Percentiles rank a stretch among this genome's conserved stretches.
These are phyloP conservation scores for Hormaphis cornu DNA, from an alignment of 1,140 invertebrate species.

Conservation along the genomic window DNA sequence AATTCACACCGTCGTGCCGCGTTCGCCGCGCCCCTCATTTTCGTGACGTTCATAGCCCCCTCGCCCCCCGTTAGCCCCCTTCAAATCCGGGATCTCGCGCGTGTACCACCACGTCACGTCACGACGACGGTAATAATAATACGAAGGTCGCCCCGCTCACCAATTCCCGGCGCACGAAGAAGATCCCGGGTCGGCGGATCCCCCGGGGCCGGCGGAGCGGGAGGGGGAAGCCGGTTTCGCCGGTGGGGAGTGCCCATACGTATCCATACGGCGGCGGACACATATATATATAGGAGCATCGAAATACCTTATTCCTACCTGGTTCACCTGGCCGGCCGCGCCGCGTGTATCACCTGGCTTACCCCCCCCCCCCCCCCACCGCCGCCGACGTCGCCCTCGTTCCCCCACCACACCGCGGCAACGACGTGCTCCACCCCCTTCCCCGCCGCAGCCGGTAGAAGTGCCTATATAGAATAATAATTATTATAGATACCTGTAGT, in stretches of 20 bases:
- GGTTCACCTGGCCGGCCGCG: conserved; percentile 30
- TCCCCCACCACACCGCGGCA: not conserved
- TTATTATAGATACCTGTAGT: conserved; percentile 6
- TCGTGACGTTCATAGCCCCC: too few species aligned
- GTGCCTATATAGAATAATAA: too few species aligned
- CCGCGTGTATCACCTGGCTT: conserved; percentile 27
- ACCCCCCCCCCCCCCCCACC: not conserved
- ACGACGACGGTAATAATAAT: not conserved
- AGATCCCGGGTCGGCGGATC: too few species aligned
- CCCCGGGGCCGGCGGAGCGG: not conserved
- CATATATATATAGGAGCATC: not conserved
- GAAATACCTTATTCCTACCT: conserved; percentile 31
- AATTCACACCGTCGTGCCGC: too few species aligned
- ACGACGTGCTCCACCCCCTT: not conserved
- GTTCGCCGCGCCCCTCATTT: too few species aligned
- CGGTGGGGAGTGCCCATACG: not conserved
- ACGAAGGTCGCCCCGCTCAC: not conserved
- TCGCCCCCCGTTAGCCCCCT: too few species aligned
- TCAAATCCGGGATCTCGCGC: not conserved
- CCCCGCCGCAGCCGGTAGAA: not conserved
- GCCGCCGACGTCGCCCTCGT: not conserved
- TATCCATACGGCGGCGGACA: not conserved
- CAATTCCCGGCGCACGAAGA: too few species aligned
- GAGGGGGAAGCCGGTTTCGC: conserved; percentile 14
- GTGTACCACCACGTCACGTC: not conserved